These are phyloP conservation scores for Phodopus roborovskii DNA, from an alignment of 2,113 vertebrate genomes.

Conservation along the genomic window DNA sequence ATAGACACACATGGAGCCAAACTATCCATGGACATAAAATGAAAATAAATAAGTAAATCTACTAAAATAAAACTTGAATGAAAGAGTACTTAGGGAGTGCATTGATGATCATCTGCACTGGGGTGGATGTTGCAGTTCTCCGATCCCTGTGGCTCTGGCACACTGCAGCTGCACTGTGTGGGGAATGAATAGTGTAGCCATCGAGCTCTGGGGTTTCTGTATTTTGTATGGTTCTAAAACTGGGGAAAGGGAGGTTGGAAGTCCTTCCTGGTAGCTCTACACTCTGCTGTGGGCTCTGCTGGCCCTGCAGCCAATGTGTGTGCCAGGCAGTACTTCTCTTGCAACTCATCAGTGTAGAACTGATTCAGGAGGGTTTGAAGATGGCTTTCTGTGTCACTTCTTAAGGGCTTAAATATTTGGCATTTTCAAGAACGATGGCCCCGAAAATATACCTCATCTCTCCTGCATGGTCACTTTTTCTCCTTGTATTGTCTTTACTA, in stretches of 20 bases:
- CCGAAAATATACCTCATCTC: background rate
- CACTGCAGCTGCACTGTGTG: no score
- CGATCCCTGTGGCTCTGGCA: background rate
- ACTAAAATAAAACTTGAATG: background rate
- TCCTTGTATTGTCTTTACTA: background rate
- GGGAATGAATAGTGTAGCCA: background rate
- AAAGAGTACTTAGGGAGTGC: background rate
- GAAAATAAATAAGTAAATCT: background rate
- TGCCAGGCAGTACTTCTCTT: background rate
- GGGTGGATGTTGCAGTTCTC: no score
- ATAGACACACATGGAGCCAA: background rate
- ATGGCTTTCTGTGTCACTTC: background rate
- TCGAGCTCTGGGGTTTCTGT: background rate
- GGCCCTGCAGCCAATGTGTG: background rate
- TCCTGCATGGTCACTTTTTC: background rate
- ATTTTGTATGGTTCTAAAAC: background rate
- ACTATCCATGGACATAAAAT: background rate
- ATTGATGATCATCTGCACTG: background rate
- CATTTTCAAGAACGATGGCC: constrained; percentile 34
- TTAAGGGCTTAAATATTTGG: background rate
- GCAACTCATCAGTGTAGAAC: background rate
- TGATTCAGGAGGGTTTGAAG: background rate
- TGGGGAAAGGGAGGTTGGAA: background rate
- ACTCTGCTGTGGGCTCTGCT: background rate
- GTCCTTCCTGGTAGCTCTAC: background rate